A percentile compares a stretch with the other conserved stretches of the same genome.
Evolutionary conservation across 2,888 invertebrate genomes (phyloP).

Genomic region (Pedicia rivosa): DNA sequence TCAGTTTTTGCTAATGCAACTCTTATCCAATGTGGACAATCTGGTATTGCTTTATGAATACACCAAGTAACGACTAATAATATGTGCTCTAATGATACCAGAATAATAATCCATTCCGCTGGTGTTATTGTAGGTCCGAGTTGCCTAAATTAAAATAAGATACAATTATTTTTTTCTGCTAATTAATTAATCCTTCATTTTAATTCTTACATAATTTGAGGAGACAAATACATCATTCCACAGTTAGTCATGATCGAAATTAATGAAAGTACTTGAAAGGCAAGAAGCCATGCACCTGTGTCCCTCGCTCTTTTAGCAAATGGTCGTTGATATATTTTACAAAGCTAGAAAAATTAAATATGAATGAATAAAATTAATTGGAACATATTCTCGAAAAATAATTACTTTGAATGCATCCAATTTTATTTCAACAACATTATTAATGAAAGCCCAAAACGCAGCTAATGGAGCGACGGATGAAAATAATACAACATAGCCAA

Average conservation of each 20-base stretch:
- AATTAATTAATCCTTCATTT: slow-evolving; percentile 4
- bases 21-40: slow-evolving; percentile 50
- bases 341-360: slow-evolving; percentile 28
- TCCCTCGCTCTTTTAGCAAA: slow-evolving; percentile 47
- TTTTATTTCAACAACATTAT: slow-evolving; percentile 58
- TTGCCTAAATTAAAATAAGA: slow-evolving; percentile 16
- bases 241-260: slow-evolving; percentile 62
- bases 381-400: not conserved
- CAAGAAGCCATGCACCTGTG: slow-evolving; percentile 63
- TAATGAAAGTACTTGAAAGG: slow-evolving; percentile 34
- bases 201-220: slow-evolving; percentile 35
- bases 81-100: slow-evolving; percentile 53
- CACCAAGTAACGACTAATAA: slow-evolving; percentile 45
- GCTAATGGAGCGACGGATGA: slow-evolving; percentile 63
- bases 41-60: slow-evolving; percentile 50
- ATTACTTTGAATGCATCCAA: slow-evolving; percentile 52
- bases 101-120: slow-evolving; percentile 27
- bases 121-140: slow-evolving; percentile 21
- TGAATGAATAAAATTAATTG: not conserved
- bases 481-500: slow-evolving; percentile 63
- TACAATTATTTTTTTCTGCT: slow-evolving; percentile 1
- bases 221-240: slow-evolving; percentile 51
- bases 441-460: slow-evolving; percentile 54
- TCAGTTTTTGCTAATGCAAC: slow-evolving; percentile 42
- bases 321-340: slow-evolving; percentile 50